Conservation (phyloP, 2,113 vertebrate species). For the Capreolus pygargus region DNA sequence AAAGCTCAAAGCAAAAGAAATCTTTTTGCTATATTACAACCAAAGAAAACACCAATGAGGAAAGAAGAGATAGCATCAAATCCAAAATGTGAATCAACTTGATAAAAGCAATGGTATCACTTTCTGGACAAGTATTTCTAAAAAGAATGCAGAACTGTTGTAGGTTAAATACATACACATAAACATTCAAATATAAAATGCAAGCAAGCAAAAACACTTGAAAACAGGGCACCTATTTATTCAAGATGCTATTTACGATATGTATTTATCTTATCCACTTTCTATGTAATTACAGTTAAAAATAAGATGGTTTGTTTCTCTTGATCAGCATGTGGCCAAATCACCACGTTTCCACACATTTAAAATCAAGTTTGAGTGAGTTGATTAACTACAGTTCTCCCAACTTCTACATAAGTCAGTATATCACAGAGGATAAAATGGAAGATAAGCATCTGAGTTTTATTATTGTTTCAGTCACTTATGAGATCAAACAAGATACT, state of each 20-base stretch:
- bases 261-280: constrained; percentile 3
- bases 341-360: constrained; percentile 26
- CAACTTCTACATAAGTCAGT: neutral
- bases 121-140: neutral
- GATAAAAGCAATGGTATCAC: neutral
- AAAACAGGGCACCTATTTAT: constrained; percentile 25
- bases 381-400: neutral
- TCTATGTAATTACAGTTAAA: constrained; percentile 35
- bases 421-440: neutral
- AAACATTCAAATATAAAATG: neutral
- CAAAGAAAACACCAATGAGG: neutral
- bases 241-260: neutral
- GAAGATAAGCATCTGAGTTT: neutral
- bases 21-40: neutral
- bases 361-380: neutral
- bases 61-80: neutral
- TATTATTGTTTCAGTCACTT: neutral
- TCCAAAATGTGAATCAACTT: neutral
- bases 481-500: neutral
- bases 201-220: constrained; percentile 6
- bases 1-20: constrained; percentile 25
- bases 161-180: neutral
- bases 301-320: constrained; percentile 43
- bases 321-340: constrained; percentile 21
- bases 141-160: neutral